Conservation (phyloP, 2,888 invertebrate genomes). For the Tridacna crocea region DNA sequence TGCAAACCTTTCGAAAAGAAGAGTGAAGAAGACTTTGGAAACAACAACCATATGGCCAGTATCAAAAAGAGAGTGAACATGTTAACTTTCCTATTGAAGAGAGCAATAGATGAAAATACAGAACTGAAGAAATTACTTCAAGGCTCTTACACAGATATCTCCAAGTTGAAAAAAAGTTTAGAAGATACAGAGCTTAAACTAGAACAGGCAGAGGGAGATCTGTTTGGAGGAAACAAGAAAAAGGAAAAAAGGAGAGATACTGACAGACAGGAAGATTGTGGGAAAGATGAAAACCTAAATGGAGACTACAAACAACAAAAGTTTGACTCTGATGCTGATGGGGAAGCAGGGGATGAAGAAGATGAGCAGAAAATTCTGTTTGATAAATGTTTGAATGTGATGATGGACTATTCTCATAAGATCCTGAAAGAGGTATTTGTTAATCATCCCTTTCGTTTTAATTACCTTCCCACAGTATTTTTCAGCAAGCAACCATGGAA, state of each 20-base stretch:
- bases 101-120: background rate
- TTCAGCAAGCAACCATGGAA: background rate
- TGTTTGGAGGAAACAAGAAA: background rate
- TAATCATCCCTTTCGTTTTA: background rate
- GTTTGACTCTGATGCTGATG: background rate
- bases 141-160: background rate
- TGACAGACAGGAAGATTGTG: background rate
- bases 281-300: background rate
- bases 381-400: constrained; percentile 9
- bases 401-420: background rate
- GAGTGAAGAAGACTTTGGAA: background rate
- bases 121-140: background rate
- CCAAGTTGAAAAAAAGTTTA: background rate
- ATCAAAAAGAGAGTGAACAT: background rate
- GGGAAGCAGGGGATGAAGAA: background rate
- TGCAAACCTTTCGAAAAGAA: background rate
- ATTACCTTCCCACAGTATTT: background rate
- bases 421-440: background rate
- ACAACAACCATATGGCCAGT: background rate
- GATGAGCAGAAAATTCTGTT: background rate
- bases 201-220: background rate
- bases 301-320: background rate
- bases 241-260: background rate
- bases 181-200: background rate
- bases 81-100: background rate